Base-by-base conservation (phyloP, 2,888 invertebrate genomes). In the Cremastobaeus sp. region DNA sequence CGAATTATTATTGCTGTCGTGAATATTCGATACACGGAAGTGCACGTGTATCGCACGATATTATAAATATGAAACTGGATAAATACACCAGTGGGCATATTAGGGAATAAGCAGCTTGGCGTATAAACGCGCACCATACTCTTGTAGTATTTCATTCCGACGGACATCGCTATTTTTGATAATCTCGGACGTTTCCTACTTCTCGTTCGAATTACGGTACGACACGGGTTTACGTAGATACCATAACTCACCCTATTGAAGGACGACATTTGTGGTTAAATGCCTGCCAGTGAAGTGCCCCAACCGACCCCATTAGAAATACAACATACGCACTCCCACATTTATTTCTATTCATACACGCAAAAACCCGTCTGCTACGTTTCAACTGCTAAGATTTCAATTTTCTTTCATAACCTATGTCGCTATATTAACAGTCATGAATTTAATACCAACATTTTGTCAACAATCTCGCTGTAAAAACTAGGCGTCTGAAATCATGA, bases 211-310 rank as follows among this genome's bases (percentile, higher is more conserved):
- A 66, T 70, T 66, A 62, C 55, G 39, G 15, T 14, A 48, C 54
- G 59, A 54, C 69, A 54, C 47, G 54, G 64, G 66, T 68, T 64
- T 68, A 68, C 65, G 54, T 65, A 60, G 55, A 74, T 62, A 60
- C 77, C 79, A 78, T 83, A 83, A 83, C 81, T 82, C 84, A 83
- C 79, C 81, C 83, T 81, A 83, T 83, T 81, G 81, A 80, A 81
- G 79, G 84, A 84, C 84, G 84, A 85, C 86, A 86, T 85, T 86
- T 87, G 87, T 77, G 86, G 86, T 84, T 86, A 86, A 86, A 86
- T 83, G 84, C 85, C 82, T 80, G 82, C 79, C 80, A 80, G 77
- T 80, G 76, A 76, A 77, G 75, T 76, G 75, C 70, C 76, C 74
- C 76, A 39, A 57, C 57, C 68, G 45, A 73, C 62, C 68, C 62